Conservation (phyloP, 2,113 vertebrate genomes). For the Stegostoma tigrinum region DNA sequence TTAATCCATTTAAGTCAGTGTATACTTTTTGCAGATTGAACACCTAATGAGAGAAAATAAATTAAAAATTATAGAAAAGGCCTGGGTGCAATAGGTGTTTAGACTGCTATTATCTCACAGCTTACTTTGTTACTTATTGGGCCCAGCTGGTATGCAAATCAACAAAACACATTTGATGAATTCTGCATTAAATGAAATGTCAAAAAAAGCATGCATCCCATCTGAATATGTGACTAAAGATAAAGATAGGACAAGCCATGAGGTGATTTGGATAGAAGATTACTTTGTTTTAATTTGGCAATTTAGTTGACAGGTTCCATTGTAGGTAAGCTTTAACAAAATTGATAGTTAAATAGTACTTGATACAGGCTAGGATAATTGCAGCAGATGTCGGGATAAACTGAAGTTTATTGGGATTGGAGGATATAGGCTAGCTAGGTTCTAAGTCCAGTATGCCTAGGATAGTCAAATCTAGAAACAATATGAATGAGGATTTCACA, state of each 20-base stretch:
- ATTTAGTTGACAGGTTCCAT: background rate
- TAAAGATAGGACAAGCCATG: background rate
- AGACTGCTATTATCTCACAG: conserved; percentile 7
- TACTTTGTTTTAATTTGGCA: background rate
- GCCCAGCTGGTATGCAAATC: background rate
- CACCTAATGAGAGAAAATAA: conserved; percentile 18
- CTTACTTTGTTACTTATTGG: background rate
- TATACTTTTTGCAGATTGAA: background rate
- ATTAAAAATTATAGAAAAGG: conserved; percentile 3
- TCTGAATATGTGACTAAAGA: conserved; percentile 11
- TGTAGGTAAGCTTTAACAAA: background rate
- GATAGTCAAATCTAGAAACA: background rate
- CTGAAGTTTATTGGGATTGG: background rate
- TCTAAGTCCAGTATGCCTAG: background rate
- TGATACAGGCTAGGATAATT: background rate
- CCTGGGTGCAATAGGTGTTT: background rate
- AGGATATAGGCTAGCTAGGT: background rate
- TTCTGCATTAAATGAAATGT: background rate
- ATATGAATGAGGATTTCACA: background rate
- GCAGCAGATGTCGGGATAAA: too few species aligned
- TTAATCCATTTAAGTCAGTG: conserved; percentile 1
- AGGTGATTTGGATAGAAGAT: background rate
- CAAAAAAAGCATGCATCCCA: background rate
- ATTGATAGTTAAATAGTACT: background rate
- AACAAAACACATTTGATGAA: background rate